Evolutionary conservation across 2,113 vertebrate species (phyloP), one percentile per base, ranked within the genome.

Genomic region (Rallus limicola): DNA sequence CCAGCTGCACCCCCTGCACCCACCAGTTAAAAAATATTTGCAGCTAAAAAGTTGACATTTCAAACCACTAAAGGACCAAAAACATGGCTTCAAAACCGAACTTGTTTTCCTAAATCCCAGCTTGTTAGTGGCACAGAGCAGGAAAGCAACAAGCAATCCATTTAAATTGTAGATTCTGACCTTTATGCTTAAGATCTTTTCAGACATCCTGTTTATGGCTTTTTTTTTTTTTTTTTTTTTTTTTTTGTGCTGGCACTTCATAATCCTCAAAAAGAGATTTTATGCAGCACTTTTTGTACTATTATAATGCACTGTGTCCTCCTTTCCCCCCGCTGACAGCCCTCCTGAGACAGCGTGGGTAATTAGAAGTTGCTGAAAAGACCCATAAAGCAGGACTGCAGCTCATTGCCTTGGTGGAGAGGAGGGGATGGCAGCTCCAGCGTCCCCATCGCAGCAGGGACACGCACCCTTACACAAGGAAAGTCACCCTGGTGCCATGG

Each of bases 141-240:
- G 20, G 64, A 10, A 93, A 60, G 79, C 93, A 88, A 60, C 58
- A 36, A 84, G 46, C 7, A 20, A 25, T 19, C 95, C 82, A 95
- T 97, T 96, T 95, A 78, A 97, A 97, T 86, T 94, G 94, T 87
- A 98, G 93, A 97, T 95, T 72, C 92, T 79, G 97, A 98, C 97
- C 97, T 98, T 97, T 91, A 59, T 19, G 92, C 83, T 87, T 86
- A 88, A 97, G 93, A 95, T 91, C 85, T 40, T 94, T 67, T 89
- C 95, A 92, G 81, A 87, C 93, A 81, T 95, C 93, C 94, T 89
- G 77, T 86, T 97, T 75, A 88, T 84, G 78, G 92, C 26, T 68
- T 52, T 59, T 88, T 46, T 46, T 44, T 44, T 17, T 52, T 59
- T 88, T 46, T 46, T 44, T 44, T 17, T 44, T 46, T 46, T 46